Evolutionary conservation across 2,113 vertebrate species (phyloP).

Genomic region (Cryptoleucopteryx plumbea): DNA sequence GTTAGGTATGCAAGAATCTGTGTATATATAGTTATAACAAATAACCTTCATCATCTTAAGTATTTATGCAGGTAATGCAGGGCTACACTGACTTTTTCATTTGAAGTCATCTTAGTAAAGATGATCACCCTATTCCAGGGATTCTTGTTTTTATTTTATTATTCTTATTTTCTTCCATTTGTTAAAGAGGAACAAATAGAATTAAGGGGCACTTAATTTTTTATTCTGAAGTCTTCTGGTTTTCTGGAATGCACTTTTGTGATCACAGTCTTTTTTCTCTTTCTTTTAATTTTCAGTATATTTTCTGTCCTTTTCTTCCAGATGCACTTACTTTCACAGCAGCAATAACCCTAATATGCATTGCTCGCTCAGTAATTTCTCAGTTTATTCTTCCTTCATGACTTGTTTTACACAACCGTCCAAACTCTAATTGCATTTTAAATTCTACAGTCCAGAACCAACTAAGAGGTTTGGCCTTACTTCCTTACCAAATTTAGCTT

Average conservation of each 20-base stretch:
- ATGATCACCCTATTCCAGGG: neutral
- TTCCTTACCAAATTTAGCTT: neutral
- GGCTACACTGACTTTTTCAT: neutral
- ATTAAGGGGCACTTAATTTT: neutral
- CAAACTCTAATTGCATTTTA: neutral
- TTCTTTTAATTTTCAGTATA: neutral
- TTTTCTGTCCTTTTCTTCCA: neutral
- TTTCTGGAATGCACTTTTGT: neutral
- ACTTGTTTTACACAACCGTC: neutral
- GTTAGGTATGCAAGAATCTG: neutral
- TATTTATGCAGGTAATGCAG: neutral
- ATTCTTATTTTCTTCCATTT: neutral
- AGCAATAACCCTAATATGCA: neutral
- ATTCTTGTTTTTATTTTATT: neutral
- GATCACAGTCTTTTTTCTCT: neutral
- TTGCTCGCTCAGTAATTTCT: neutral
- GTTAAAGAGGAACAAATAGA: neutral
- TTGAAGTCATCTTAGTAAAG: neutral
- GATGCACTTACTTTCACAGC: neutral
- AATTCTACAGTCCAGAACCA: neutral
- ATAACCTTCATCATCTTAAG: neutral
- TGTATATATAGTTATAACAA: neutral
- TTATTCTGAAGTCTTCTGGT: neutral
- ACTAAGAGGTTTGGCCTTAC: accelerated
- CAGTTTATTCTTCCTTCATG: neutral